Evolutionary conservation across 2,888 invertebrate species (phyloP), one percentile per base, ranked within the genome.

Genomic region (Cacoxenus indagator): DNA sequence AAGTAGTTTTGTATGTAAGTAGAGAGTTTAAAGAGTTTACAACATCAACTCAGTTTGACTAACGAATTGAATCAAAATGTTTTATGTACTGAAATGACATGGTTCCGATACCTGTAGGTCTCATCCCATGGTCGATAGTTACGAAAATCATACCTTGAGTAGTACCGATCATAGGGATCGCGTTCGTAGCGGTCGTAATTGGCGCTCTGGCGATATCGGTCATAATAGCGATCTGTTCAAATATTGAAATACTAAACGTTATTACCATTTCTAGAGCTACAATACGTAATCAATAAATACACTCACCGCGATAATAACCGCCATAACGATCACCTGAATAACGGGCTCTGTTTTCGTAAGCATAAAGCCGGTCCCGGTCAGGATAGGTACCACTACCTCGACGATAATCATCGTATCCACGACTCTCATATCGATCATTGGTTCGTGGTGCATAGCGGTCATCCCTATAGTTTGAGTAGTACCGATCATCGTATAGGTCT

Each of bases 71-170:
- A 37, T 31, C 11, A 45, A 22, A 37, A 11, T 62, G 48, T 67
- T 29, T 11, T 65, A 70, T 66, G 66, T 29, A 24, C 6, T 48
- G 67, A 55, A 5, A 24, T 71, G 54, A 67, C 67, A 71, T 65
- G 68, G 27, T 57, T 24, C 67, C 79, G 84, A 81, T 88, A 88
- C 89, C 88, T 87, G 85, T 87, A 87, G 51, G 87, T 86, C 72
- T 88, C 87, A 85, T 88, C 88, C 84, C 82, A 87, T 26, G 87
- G 88, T 70, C 87, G 86, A 83, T 86, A 88, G 72, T 85, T 86
- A 73, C 86, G 85, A 77, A 81, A 85, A 76, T 88, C 88, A 84
- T 87, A 88, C 78, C 84, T 84, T 71, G 84, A 76, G 66, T 82
- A 84, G 73, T 87, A 87, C 46, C 87, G 84, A 71, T 88, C 88